A percentile compares a stretch with the other conserved stretches of the same genome.
Evolutionary conservation across 2,113 vertebrate species (phyloP).

Genomic region (Tragulus kanchil): DNA sequence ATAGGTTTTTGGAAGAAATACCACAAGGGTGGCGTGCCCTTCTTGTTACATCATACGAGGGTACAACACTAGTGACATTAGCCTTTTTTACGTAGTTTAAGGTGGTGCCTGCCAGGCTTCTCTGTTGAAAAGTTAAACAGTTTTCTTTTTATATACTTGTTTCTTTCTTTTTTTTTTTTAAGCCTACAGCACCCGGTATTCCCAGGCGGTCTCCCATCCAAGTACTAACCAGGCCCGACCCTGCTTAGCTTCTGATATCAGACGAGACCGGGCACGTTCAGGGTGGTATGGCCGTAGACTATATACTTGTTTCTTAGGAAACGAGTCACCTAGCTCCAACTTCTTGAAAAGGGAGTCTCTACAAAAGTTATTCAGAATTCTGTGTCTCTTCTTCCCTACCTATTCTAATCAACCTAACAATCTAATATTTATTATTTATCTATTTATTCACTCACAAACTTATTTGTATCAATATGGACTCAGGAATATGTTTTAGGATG

Average conservation of each 20-base stretch:
- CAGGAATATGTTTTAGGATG: conserved; percentile 13
- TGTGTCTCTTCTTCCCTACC: neutral
- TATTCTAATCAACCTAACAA: neutral
- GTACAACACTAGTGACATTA: neutral
- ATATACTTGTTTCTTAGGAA: neutral
- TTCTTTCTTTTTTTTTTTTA: neutral
- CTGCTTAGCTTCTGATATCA: too few species aligned
- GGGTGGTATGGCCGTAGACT: neutral
- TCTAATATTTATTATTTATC: neutral
- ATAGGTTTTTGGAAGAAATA: neutral
- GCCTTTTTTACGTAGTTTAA: neutral
- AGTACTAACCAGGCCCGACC: too few species aligned
- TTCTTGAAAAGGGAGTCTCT: neutral
- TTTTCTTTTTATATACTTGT: neutral
- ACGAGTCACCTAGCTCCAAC: neutral
- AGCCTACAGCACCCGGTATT: too few species aligned
- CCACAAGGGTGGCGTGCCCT: neutral
- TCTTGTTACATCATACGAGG: neutral
- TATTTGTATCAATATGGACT: neutral
- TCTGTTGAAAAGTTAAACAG: neutral
- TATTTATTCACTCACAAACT: neutral
- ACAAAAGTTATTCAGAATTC: neutral
- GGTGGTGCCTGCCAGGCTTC: neutral
- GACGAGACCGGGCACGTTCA: too few species aligned
- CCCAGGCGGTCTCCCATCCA: too few species aligned